phyloP scores from a whole-genome alignment of 2,888 invertebrate species.

The Nysson spinosus region DNA sequence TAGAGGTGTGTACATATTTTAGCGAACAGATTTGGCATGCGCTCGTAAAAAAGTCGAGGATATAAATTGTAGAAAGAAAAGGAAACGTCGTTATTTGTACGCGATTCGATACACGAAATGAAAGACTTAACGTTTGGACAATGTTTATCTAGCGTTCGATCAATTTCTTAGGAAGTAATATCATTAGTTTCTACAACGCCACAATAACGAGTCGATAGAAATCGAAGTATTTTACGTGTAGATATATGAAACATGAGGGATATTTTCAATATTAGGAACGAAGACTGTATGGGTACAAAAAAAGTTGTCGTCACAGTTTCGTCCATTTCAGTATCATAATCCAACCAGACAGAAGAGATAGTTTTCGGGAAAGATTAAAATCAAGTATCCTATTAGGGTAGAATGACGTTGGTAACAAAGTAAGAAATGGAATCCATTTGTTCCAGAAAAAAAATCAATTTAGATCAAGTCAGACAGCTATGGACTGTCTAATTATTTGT shows the following conservation, averaged over 20 bases:
- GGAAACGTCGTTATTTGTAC: constrained; percentile 36
- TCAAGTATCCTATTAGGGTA: no score
- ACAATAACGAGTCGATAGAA: constrained; percentile 48
- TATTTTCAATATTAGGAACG: constrained; percentile 52
- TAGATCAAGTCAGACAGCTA: no score
- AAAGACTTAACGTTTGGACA: not conserved
- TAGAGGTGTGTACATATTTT: no score
- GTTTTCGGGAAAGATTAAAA: no score
- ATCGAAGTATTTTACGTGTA: constrained; percentile 63
- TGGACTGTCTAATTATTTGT: constrained; percentile 17
- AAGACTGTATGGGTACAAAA: constrained; percentile 44
- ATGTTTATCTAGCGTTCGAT: constrained; percentile 38
- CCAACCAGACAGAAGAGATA: no score
- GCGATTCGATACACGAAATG: constrained; percentile 10
- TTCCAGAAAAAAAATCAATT: no score
- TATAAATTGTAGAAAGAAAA: constrained; percentile 31
- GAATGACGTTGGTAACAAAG: no score
- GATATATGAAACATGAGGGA: constrained; percentile 45
- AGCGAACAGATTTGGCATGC: no score
- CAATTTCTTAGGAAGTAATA: constrained; percentile 47
- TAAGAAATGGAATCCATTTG: no score
- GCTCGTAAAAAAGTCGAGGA: constrained; percentile 5
- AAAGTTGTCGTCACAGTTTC: constrained; percentile 40
- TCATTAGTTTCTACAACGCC: constrained; percentile 48
- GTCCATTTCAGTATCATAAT: not conserved